Conservation (phyloP, 2,888 invertebrate genomes). For the Pyralis farinalis region DNA sequence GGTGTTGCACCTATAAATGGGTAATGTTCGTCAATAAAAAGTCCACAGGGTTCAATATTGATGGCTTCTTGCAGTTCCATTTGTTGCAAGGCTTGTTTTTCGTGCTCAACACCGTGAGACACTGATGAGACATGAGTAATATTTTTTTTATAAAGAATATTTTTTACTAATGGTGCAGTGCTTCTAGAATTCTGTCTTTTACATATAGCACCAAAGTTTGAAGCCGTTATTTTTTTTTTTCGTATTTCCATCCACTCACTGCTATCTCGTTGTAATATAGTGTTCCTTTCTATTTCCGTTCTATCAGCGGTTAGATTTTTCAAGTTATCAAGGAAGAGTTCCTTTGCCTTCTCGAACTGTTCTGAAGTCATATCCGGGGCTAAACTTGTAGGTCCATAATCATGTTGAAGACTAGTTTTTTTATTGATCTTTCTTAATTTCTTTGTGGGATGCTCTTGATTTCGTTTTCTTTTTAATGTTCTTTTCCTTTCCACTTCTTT, state of each 20-base stretch:
- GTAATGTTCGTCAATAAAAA: conserved; percentile 11
- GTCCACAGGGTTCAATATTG: conserved; percentile 11
- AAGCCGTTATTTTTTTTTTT: conserved; percentile 19
- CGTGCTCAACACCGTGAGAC: conserved; percentile 10
- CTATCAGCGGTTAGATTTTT: too few relatives aligned
- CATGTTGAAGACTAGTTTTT: too few relatives aligned
- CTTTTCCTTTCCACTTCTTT: too few relatives aligned
- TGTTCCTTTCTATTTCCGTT: too few relatives aligned
- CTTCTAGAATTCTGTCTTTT: conserved; percentile 11
- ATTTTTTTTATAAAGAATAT: conserved; percentile 18
- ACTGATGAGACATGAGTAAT: conserved; percentile 13
- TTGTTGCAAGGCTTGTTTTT: conserved; percentile 7
- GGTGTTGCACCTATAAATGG: conserved; percentile 15
- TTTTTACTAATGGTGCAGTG: conserved; percentile 19
- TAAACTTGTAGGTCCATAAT: too few relatives aligned
- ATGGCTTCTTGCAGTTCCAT: conserved; percentile 2
- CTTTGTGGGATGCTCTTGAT: too few relatives aligned
- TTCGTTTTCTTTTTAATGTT: too few relatives aligned
- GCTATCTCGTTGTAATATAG: conserved; percentile 19
- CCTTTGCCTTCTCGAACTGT: too few relatives aligned
- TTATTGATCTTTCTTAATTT: too few relatives aligned
- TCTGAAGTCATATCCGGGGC: too few relatives aligned
- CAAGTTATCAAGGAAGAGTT: too few relatives aligned
- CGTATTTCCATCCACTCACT: conserved; percentile 23
- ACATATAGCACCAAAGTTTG: conserved; percentile 19